Conservation (phyloP, 2,797 vertebrate species). For the Coluber constrictor region DNA sequence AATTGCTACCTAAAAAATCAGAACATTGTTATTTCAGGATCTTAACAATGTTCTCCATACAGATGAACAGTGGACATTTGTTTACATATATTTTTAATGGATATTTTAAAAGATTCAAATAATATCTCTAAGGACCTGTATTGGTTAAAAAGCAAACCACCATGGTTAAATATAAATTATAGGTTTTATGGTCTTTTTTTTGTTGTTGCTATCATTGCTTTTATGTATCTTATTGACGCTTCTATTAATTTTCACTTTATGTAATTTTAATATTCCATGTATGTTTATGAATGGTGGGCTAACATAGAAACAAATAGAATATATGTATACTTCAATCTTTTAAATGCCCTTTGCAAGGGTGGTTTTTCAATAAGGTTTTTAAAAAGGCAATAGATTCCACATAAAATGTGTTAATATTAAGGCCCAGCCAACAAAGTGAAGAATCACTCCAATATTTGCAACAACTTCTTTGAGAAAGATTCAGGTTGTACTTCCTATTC, state of each 20-base stretch:
- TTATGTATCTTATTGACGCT: background rate
- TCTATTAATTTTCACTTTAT: background rate
- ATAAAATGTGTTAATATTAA: slow-evolving; percentile 1
- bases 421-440: background rate
- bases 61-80: background rate
- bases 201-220: slow-evolving; percentile 1
- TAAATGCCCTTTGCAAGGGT: background rate
- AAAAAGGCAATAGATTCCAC: background rate
- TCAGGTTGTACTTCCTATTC: background rate
- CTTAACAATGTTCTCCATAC: background rate
- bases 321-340: background rate
- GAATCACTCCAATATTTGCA: background rate
- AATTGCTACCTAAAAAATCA: background rate
- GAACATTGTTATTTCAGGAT: background rate
- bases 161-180: background rate
- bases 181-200: background rate
- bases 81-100: background rate
- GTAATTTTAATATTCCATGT: background rate
- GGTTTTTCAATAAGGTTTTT: background rate
- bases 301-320: background rate
- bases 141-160: background rate
- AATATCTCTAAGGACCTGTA: background rate
- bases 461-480: background rate
- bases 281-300: background rate
- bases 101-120: background rate